phyloP scores from a whole-genome alignment of 2,797 vertebrate genomes.

The Etheostoma nigrum region DNA sequence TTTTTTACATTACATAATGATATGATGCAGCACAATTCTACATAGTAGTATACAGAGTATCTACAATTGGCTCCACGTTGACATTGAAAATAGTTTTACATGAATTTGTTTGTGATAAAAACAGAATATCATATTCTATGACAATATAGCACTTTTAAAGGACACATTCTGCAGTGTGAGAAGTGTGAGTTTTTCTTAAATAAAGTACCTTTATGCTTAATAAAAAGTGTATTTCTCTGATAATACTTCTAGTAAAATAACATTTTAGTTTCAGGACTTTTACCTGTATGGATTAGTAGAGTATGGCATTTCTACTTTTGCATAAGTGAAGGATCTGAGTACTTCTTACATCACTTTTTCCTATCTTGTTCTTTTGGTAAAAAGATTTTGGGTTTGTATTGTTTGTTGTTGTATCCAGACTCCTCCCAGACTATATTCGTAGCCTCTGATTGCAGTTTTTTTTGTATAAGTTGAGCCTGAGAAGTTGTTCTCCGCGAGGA shows the following conservation, averaged over 20 bases:
- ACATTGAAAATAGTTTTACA: too few relatives aligned
- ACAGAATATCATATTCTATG: too few relatives aligned
- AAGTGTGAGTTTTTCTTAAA: too few relatives aligned
- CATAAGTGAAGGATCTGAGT: neutral
- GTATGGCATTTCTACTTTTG: neutral
- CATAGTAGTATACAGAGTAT: too few relatives aligned
- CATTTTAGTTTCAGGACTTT: neutral
- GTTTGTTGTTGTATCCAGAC: constrained; percentile 14
- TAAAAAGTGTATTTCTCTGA: neutral
- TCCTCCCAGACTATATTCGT: constrained; percentile 25
- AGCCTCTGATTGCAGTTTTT: constrained; percentile 10
- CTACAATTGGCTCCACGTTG: too few relatives aligned
- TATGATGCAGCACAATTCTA: too few relatives aligned
- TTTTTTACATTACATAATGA: too few relatives aligned
- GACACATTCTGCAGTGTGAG: too few relatives aligned
- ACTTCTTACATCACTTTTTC: neutral
- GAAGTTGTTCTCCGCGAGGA: constrained; percentile 23
- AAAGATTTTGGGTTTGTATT: constrained; percentile 14
- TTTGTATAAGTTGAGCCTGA: constrained; percentile 40
- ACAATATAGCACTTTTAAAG: too few relatives aligned
- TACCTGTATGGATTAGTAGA: neutral
- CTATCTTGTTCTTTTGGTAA: neutral
- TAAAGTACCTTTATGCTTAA: too few relatives aligned
- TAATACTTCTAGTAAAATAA: neutral
- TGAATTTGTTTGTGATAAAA: too few relatives aligned